A percentile compares a stretch with the other conserved stretches of the same genome.
phyloP scores from a whole-genome alignment of 2,888 invertebrate genomes.

The Prenolepis imparis region DNA sequence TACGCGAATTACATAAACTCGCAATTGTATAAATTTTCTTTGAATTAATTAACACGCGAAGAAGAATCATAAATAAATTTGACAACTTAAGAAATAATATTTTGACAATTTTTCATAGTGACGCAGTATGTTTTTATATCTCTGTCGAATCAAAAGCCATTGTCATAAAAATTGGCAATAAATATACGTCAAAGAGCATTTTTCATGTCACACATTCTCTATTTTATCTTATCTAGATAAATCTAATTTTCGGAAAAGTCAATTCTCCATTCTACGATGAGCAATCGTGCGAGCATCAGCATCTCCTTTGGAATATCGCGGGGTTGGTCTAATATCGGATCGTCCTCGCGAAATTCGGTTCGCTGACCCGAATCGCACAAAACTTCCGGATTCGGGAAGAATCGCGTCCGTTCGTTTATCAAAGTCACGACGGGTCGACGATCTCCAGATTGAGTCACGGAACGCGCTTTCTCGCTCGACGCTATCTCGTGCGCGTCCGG shows the following conservation, averaged over 20 bases:
- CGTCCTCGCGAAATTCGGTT: conserved; percentile 11
- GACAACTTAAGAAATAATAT: neutral
- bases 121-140: neutral
- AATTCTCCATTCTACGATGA: neutral
- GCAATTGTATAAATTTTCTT: neutral
- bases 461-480: conserved; percentile 52
- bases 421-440: conserved; percentile 74
- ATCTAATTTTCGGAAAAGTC: conserved; percentile 17
- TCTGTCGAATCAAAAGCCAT: conserved; percentile 6
- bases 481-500: conserved; percentile 31
- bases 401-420: conserved; percentile 70
- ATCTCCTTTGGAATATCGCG: conserved; percentile 13
- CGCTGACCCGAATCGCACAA: neutral
- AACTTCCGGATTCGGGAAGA: conserved; percentile 39
- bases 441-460: conserved; percentile 75
- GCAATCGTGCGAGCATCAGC: conserved; percentile 10
- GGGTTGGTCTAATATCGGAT: conserved; percentile 14
- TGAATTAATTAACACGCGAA: neutral
- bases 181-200: neutral
- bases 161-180: neutral
- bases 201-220: neutral
- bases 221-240: neutral
- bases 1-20: neutral
- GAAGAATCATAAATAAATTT: neutral
- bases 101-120: neutral